Base-by-base conservation (phyloP, 2,797 vertebrate genomes). In the Neosalanx taihuensis region DNA sequence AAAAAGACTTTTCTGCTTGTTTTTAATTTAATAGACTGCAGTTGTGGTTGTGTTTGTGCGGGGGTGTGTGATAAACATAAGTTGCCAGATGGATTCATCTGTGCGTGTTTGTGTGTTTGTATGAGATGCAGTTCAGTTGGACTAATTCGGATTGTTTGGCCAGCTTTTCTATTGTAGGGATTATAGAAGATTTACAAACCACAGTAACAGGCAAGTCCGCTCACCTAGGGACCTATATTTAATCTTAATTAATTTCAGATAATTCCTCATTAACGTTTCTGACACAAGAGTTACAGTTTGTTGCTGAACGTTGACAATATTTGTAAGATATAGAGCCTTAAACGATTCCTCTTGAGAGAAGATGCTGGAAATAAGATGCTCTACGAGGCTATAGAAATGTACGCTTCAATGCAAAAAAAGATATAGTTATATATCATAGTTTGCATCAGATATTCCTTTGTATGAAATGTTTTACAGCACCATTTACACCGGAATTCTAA, bases 191-290 rank as follows among this genome's bases (percentile, higher is more conserved):
- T 90, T 92, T 91, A 92, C 88, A 91, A 75, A 80, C 73, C 79
- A 70, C 80, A 84, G 80, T 78, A 89, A 83, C 88, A 88, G 87
- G 76, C 85, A 87, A 90, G 86, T 85, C 81, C 82, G n/a, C 86
- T 88, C 85, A 90, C 87, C 87, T 81, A 79, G 89, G 89, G 89
- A 89, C 84, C 86, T 84, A 83, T 87, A 76, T 89, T 86, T 87
- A 88, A 90, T 90, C 86, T 85, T 87, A 91, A 92, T 92, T 92
- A 87, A 91, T 92, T 91, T 90, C 80, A 76, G 82, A 90, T 91
- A 86, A 89, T 89, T 90, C 86, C 88, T 89, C 80, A 90, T 90
- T 91, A 89, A 88, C 84, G 85, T 85, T 67, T 74, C 74, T 70
- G 74, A 83, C 77, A 78, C 73, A 70, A 67, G 82, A 81, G 79